Percentiles rank a stretch among this genome's conserved stretches.
Evolutionary conservation across 2,797 vertebrate species (phyloP).

Genomic region (Merluccius polli): DNA sequence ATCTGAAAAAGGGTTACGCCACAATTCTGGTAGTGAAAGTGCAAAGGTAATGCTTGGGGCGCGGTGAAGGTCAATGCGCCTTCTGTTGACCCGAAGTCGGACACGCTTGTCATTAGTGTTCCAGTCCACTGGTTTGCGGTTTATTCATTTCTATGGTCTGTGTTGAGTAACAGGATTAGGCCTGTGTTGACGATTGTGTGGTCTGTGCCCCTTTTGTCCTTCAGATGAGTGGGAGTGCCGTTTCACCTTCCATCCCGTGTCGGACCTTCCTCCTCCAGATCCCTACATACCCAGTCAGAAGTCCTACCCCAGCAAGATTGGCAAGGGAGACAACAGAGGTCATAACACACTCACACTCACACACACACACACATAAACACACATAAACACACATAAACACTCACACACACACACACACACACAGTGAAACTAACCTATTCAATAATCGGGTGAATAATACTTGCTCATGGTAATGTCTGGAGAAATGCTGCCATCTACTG

Average conservation of each 20-base stretch:
- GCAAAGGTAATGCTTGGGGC: not conserved
- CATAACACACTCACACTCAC: not conserved
- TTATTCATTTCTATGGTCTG: not conserved
- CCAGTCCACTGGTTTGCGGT: not conserved
- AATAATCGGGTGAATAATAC: not conserved
- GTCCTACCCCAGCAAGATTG: constrained; percentile 90
- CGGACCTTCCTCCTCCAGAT: constrained; percentile 92
- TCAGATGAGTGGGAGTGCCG: constrained; percentile 93
- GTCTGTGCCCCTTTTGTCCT: not conserved
- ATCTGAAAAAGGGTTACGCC: too few relatives aligned
- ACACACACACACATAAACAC: not conserved
- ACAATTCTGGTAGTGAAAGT: not conserved
- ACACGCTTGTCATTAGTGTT: not conserved
- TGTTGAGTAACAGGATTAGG: not conserved
- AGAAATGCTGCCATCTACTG: not conserved
- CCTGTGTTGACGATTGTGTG: not conserved
- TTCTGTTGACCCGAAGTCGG: not conserved
- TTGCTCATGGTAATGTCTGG: not conserved
- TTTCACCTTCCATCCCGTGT: constrained; percentile 90
- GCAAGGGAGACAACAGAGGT: constrained; percentile 84
- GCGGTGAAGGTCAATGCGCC: too few relatives aligned
- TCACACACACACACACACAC: constrained; percentile 2
- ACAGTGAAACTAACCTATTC: too few relatives aligned
- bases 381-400: not conserved
- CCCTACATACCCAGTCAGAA: constrained; percentile 83